phyloP scores from a whole-genome alignment of 2,113 vertebrate genomes.

The Sula dactylatra region DNA sequence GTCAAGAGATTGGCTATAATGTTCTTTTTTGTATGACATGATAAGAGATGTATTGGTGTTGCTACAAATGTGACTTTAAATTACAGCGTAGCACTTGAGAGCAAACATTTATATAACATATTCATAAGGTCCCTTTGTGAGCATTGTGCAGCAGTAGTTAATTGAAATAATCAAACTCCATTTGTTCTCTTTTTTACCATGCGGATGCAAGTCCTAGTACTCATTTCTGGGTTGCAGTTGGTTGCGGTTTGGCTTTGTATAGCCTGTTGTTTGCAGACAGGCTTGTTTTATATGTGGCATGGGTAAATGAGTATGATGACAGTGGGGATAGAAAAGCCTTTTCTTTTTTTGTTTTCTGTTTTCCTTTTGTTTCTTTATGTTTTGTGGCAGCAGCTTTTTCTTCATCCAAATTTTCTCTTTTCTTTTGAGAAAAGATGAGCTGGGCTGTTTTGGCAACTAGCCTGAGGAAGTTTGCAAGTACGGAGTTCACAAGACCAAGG shows the following conservation, averaged over 20 bases:
- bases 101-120: conserved; percentile 27
- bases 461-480: background rate
- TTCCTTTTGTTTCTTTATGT: background rate
- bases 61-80: conserved; percentile 31
- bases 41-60: background rate
- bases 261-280: conserved; percentile 28
- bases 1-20: background rate
- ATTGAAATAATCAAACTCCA: conserved; percentile 36
- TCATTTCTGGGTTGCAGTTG: conserved; percentile 14
- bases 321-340: background rate
- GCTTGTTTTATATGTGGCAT: background rate
- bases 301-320: background rate
- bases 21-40: background rate
- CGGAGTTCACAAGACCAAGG: background rate
- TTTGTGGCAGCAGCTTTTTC: background rate
- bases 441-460: background rate
- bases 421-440: background rate
- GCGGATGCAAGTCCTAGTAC: background rate
- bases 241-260: conserved; percentile 30
- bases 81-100: background rate
- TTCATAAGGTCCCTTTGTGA: background rate
- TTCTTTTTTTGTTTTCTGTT: background rate
- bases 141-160: background rate
- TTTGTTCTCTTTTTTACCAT: conserved; percentile 9
- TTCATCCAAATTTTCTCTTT: background rate